Conservation (phyloP, 2,797 vertebrate species). For the Poeciliopsis infans region DNA sequence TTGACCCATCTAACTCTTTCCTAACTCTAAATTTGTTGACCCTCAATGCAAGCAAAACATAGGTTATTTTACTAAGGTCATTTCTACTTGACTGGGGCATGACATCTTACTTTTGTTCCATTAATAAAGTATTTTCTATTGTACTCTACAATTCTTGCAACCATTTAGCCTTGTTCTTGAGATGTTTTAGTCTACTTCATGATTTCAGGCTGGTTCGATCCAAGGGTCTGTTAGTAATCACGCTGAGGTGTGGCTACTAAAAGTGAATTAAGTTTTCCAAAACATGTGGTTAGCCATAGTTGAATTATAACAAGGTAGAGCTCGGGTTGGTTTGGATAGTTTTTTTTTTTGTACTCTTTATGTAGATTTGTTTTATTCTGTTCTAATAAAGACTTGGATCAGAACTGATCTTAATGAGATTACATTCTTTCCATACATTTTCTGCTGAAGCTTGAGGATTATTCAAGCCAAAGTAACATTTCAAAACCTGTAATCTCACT, state of each 20-base stretch:
- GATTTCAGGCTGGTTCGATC: not conserved
- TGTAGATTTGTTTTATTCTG: not conserved
- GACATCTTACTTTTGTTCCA: not conserved
- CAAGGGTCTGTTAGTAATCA: not conserved
- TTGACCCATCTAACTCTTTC: not conserved
- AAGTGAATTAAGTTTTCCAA: not conserved
- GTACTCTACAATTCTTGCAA: not conserved
- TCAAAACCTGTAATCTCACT: conserved; percentile 52
- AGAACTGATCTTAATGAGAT: not conserved
- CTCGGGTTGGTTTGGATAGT: not conserved
- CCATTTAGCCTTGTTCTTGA: not conserved
- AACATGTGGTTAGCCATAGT: not conserved
- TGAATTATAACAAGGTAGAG: not conserved
- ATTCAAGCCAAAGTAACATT: conserved; percentile 45
- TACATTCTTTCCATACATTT: not conserved
- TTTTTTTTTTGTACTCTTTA: not conserved
- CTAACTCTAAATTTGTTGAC: not conserved
- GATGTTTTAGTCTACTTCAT: not conserved
- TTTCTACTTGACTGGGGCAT: no score
- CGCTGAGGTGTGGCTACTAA: not conserved
- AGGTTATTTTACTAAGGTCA: not conserved
- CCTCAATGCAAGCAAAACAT: not conserved
- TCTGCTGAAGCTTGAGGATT: conserved; percentile 8
- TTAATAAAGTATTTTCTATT: not conserved
- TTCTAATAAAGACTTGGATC: not conserved